Conservation (phyloP, 2,888 invertebrate genomes). For the Aphrophora alni region DNA sequence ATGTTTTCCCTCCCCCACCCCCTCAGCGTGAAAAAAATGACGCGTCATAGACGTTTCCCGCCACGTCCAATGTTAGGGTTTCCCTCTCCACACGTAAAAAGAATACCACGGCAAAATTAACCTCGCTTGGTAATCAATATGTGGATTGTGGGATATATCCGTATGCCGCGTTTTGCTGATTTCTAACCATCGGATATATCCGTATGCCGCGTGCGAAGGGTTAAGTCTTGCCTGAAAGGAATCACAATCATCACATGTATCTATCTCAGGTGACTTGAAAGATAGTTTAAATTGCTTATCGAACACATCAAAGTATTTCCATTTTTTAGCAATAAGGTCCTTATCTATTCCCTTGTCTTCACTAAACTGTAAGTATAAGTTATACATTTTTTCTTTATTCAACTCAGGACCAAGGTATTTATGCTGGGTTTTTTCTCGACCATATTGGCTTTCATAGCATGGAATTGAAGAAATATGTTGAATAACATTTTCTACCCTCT, state of each 20-base stretch:
- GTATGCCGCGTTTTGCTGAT: no score
- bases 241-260: constrained; percentile 27
- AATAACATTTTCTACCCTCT: not conserved
- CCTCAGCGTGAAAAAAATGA: no score
- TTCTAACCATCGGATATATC: no score
- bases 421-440: not conserved
- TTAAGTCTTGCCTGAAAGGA: not conserved
- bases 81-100: no score
- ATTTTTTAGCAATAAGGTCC: constrained; percentile 15
- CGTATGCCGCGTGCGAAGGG: no score
- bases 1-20: no score
- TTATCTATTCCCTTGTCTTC: not conserved
- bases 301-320: constrained; percentile 13
- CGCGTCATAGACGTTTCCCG: no score
- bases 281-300: constrained; percentile 26
- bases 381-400: constrained; percentile 12
- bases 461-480: not conserved
- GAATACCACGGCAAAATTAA: no score
- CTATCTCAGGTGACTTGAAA: constrained; percentile 14
- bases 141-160: no score
- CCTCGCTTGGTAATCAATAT: no score
- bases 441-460: constrained; percentile 20
- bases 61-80: no score
- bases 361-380: not conserved
- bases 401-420: constrained; percentile 6